Evolutionary conservation across 2,113 vertebrate genomes (phyloP).

Genomic region (Indri indri): DNA sequence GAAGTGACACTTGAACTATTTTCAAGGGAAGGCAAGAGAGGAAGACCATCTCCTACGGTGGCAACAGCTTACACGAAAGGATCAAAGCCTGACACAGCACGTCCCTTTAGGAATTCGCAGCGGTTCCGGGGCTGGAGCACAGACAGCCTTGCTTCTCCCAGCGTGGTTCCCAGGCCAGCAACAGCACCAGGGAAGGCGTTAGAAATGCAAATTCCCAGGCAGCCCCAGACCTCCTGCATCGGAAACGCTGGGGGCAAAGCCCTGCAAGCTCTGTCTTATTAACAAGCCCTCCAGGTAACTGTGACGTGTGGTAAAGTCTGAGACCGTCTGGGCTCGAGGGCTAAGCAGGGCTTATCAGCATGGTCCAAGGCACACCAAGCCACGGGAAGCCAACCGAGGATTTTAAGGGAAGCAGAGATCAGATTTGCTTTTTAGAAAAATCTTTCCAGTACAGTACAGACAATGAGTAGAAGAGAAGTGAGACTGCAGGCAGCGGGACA

Average conservation of each 20-base stretch:
- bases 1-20: slow-evolving; percentile 6
- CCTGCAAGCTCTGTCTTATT: background rate
- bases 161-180: background rate
- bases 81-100: background rate
- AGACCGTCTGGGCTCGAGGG: background rate
- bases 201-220: background rate
- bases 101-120: background rate
- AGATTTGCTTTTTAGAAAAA: background rate
- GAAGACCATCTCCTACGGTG: background rate
- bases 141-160: background rate
- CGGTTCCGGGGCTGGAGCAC: background rate
- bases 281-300: background rate
- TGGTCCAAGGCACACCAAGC: background rate
- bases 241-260: background rate
- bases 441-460: background rate
- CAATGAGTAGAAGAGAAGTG: background rate
- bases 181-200: background rate
- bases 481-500: background rate
- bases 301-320: background rate
- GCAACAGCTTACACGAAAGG: background rate
- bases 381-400: background rate
- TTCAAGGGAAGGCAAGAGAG: background rate
- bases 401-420: background rate
- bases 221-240: background rate
- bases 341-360: background rate